A percentile compares a stretch with the other conserved stretches of the same genome.
These are phyloP conservation scores for Leptosomus discolor DNA, from an alignment of 2,113 vertebrate species.

Conservation along the genomic window DNA sequence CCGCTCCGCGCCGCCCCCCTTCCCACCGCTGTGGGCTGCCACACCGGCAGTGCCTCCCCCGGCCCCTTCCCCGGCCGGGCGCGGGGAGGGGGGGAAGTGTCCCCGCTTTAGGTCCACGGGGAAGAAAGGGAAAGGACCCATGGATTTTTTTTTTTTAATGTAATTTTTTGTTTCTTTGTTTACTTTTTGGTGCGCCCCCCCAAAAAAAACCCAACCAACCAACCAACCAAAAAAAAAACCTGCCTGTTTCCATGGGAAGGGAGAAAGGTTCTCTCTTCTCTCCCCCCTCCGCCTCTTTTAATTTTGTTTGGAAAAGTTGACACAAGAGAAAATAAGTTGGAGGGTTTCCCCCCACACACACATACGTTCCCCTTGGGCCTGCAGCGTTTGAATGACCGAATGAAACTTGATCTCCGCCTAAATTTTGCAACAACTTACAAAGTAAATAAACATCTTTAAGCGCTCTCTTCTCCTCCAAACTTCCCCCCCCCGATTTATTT, in stretches of 20 bases:
- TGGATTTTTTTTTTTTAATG: background rate
- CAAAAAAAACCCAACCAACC: too few species aligned
- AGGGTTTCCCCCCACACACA: background rate
- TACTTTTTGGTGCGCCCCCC: background rate
- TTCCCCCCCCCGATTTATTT: background rate
- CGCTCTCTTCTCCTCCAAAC: background rate
- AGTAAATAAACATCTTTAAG: conserved; percentile 54
- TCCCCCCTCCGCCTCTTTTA: background rate
- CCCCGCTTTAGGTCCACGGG: background rate
- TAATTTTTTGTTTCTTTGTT: background rate
- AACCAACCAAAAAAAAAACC: too few species aligned
- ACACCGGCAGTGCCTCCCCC: background rate
- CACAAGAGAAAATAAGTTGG: conserved; percentile 28
- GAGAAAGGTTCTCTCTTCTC: background rate
- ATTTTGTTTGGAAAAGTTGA: conserved; percentile 59
- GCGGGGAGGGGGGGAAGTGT: background rate
- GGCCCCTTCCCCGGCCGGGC: background rate
- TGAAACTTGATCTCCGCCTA: conserved; percentile 46
- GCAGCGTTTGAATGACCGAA: conserved; percentile 26
- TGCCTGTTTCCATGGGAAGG: background rate
- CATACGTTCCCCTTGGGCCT: conserved; percentile 9
- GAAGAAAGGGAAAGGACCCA: background rate
- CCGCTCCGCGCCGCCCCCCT: background rate
- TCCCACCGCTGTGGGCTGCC: background rate
- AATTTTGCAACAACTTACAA: conserved; percentile 54